phyloP scores from a whole-genome alignment of 53 echinoderm and acorn worm genomes.

The Actinopyga echinites region DNA sequence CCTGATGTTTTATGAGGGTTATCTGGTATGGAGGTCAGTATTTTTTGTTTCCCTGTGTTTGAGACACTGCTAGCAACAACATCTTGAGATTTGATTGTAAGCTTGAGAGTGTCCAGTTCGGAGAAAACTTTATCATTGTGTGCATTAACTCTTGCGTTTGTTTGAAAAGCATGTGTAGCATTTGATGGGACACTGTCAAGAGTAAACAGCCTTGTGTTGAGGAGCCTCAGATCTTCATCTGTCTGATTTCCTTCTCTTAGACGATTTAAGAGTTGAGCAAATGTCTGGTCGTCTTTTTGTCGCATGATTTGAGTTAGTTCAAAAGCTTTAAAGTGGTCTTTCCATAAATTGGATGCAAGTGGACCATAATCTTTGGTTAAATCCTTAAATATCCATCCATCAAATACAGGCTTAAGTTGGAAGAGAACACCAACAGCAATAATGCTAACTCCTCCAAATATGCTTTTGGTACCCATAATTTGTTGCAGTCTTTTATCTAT shows the following conservation, averaged over 20 bases:
- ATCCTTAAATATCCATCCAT: conserved; percentile 49
- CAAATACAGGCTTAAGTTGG: conserved; percentile 59
- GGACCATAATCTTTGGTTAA: conserved; percentile 12
- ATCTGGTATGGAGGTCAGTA: conserved; percentile 9
- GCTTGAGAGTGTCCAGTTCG: neutral
- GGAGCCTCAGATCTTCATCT: conserved; percentile 40
- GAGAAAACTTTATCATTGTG: conserved; percentile 18
- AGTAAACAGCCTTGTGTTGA: conserved; percentile 16
- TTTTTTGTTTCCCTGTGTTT: neutral
- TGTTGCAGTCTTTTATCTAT: conserved; percentile 58
- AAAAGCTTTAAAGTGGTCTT: conserved; percentile 47
- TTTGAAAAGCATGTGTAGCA: conserved; percentile 18
- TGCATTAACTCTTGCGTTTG: neutral
- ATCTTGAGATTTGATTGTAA: neutral
- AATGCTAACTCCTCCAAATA: conserved; percentile 63
- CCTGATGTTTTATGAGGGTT: conserved; percentile 21
- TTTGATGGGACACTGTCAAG: neutral
- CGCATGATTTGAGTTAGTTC: conserved; percentile 68
- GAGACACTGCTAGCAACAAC: neutral
- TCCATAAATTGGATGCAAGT: conserved; percentile 57
- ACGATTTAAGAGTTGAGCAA: conserved; percentile 58
- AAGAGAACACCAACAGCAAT: conserved; percentile 66
- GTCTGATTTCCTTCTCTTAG: conserved; percentile 59
- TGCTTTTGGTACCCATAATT: conserved; percentile 32
- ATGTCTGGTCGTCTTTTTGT: conserved; percentile 54